phyloP scores from a whole-genome alignment of 2,113 vertebrate genomes.

The Cyprinus carpio region DNA sequence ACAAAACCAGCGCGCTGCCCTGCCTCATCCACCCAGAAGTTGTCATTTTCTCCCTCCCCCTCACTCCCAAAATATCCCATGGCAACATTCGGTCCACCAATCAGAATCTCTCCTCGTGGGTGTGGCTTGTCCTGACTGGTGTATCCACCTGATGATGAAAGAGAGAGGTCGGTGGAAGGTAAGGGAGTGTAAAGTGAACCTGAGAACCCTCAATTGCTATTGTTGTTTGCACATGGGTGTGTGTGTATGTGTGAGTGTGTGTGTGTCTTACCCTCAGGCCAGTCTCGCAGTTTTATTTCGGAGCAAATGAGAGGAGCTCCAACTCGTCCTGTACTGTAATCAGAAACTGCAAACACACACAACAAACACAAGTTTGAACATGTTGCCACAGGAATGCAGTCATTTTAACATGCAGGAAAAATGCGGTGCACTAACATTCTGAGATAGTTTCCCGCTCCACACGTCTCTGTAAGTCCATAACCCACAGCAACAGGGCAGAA shows the following conservation, averaged over 20 bases:
- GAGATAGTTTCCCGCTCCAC: constrained; percentile 95
- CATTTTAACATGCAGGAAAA: background rate
- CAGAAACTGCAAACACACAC: constrained; percentile 60
- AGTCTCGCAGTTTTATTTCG: constrained; percentile 90
- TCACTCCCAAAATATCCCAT: constrained; percentile 90
- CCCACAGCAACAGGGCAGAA: constrained; percentile 95
- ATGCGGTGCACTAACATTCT: constrained; percentile 76
- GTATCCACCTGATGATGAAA: constrained; percentile 84
- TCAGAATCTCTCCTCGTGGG: constrained; percentile 92
- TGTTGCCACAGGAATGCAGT: background rate
- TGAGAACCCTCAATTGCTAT: background rate
- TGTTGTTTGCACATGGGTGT: background rate
- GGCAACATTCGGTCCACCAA: constrained; percentile 93
- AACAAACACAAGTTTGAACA: constrained; percentile 38
- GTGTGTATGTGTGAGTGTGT: background rate
- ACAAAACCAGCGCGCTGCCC: constrained; percentile 95
- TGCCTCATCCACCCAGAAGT: constrained; percentile 84
- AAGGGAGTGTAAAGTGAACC: constrained; percentile 23
- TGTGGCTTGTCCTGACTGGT: constrained; percentile 88
- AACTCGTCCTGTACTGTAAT: constrained; percentile 91
- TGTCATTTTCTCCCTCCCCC: constrained; percentile 75
- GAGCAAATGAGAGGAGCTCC: constrained; percentile 95
- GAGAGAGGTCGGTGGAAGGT: background rate
- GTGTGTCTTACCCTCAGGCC: constrained; percentile 86
- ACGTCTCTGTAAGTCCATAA: constrained; percentile 95